Conservation (phyloP, 2,113 vertebrate species). For the Tetrax tetrax region DNA sequence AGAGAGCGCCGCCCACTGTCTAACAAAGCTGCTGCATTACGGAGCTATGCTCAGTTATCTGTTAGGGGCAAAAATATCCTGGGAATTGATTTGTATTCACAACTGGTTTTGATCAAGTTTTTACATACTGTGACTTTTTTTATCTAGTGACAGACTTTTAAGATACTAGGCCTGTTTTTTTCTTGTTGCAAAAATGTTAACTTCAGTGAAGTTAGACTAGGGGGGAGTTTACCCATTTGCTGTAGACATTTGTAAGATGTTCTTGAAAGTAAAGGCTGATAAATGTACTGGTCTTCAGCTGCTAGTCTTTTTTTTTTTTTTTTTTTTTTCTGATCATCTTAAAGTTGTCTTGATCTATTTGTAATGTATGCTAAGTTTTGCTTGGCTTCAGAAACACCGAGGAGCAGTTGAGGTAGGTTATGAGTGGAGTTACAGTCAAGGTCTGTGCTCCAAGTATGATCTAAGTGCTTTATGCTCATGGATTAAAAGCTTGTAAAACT, state of each 20-base stretch:
- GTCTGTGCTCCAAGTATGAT: background rate
- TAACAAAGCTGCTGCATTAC: background rate
- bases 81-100: background rate
- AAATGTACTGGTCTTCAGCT: constrained; percentile 39
- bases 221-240: background rate
- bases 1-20: background rate
- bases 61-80: background rate
- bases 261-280: constrained; percentile 62
- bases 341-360: background rate
- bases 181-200: constrained; percentile 47
- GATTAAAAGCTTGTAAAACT: constrained; percentile 9
- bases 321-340: background rate
- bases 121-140: constrained; percentile 42
- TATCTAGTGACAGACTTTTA: background rate
- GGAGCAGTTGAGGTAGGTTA: background rate
- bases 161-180: constrained; percentile 19
- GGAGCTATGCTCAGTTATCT: background rate
- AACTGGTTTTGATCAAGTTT: background rate
- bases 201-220: constrained; percentile 65
- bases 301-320: background rate
- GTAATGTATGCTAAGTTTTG: background rate
- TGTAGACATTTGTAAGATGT: constrained; percentile 49
- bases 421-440: background rate
- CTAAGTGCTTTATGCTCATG: background rate
- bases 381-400: constrained; percentile 26